These are phyloP conservation scores for Pseudochromis fuscus DNA, from an alignment of 2,797 vertebrate genomes.

Conservation along the genomic window DNA sequence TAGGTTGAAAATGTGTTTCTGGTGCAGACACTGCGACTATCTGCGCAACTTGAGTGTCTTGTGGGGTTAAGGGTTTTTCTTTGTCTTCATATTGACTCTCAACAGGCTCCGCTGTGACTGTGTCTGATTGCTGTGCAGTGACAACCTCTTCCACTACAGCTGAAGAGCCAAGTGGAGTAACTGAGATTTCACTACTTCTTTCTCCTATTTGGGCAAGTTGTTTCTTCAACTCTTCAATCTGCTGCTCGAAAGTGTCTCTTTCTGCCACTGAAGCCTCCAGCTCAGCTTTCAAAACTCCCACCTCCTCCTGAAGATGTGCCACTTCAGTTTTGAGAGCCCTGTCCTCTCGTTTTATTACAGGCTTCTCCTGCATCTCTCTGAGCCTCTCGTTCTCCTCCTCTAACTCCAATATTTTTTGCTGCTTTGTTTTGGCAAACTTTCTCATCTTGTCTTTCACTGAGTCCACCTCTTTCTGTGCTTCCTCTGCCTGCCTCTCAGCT, in stretches of 20 bases:
- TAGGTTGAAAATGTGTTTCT: constrained; percentile 39
- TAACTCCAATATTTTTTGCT: constrained; percentile 95
- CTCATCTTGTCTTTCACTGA: constrained; percentile 96
- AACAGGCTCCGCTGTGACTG: constrained; percentile 48
- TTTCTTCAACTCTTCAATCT: constrained; percentile 82
- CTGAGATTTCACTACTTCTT: constrained; percentile 19
- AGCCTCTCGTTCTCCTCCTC: constrained; percentile 97
- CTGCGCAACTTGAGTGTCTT: constrained; percentile 30
- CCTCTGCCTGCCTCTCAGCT: constrained; percentile 86
- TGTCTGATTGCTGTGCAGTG: constrained; percentile 56
- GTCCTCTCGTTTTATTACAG: constrained; percentile 47
- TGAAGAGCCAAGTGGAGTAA: constrained; percentile 6
- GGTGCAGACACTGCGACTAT: constrained; percentile 23
- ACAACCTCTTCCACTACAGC: constrained; percentile 68
- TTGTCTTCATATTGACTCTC: constrained; percentile 43
- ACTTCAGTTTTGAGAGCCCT: constrained; percentile 75
- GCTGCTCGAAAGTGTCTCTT: constrained; percentile 83
- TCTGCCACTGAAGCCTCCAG: constrained; percentile 82
- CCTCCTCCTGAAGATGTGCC: constrained; percentile 77
- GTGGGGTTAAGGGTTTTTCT: constrained; percentile 6
- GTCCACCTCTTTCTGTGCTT: constrained; percentile 89
- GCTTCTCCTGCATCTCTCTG: constrained; percentile 81
- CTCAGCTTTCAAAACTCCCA: constrained; percentile 80
- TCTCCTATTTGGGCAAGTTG: constrained; percentile 70
- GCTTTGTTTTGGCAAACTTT: constrained; percentile 97